Conservation (phyloP, 2,797 vertebrate species). For the Borostomias antarcticus region DNA sequence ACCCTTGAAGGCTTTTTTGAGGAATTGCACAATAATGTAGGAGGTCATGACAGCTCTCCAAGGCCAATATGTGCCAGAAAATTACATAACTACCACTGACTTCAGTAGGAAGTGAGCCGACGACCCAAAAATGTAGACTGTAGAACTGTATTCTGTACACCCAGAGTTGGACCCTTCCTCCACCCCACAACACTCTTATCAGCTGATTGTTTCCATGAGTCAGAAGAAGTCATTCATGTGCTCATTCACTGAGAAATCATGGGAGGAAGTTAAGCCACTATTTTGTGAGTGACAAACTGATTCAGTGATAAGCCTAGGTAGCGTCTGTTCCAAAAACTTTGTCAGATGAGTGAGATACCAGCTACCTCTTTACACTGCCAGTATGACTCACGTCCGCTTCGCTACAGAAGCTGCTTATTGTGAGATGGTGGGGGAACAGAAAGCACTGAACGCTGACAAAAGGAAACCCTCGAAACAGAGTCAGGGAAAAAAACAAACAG, state of each 20-base stretch:
- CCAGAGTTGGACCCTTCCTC: background rate
- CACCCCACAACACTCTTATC: background rate
- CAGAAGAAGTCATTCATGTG: background rate
- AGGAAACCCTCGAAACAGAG: conserved; percentile 33
- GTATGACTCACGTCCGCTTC: conserved; percentile 67
- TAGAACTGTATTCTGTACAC: background rate
- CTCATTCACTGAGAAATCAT: background rate
- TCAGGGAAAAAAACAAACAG: conserved; percentile 35
- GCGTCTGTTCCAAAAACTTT: conserved; percentile 20
- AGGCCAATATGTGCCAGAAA: background rate
- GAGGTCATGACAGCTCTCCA: conserved; percentile 22
- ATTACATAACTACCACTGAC: background rate
- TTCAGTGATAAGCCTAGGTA: conserved; percentile 24
- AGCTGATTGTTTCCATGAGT: background rate
- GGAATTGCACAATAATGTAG: conserved; percentile 10
- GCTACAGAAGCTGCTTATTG: conserved; percentile 35
- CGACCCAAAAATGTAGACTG: background rate
- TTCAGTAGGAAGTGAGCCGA: background rate
- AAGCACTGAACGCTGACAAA: conserved; percentile 24
- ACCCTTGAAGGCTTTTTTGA: background rate
- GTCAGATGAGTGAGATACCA: conserved; percentile 34
- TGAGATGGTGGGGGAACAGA: conserved; percentile 33
- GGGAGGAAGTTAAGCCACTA: background rate
- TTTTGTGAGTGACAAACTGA: conserved; percentile 19
- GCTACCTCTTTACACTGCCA: conserved; percentile 42